A percentile compares a stretch with the other conserved stretches of the same genome.
These are phyloP conservation scores for Gnathonemus echidnorhynchus DNA, from an alignment of 2,113 vertebrate genomes.

Conservation along the genomic window DNA sequence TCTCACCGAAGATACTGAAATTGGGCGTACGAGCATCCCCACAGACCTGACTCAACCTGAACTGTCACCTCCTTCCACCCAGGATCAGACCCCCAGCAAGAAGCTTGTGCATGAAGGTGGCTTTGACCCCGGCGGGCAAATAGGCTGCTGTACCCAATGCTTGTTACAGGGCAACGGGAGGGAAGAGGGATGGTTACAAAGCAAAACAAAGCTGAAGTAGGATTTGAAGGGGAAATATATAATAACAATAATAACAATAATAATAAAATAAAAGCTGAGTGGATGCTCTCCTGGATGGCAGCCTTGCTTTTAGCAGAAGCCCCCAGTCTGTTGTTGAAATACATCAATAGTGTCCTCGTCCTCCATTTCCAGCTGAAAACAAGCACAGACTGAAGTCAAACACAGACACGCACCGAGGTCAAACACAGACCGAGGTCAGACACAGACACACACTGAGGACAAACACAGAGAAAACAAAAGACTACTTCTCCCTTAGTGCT, in stretches of 20 bases:
- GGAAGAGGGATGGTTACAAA: background rate
- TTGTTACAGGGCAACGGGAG: background rate
- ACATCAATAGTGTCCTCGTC: slow-evolving; percentile 70
- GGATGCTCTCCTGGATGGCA: slow-evolving; percentile 33
- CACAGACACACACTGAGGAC: background rate
- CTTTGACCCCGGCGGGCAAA: background rate
- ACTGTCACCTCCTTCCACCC: background rate
- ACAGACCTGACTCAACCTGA: background rate
- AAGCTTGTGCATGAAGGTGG: background rate
- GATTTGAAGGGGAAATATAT: slow-evolving; percentile 27
- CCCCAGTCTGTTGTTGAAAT: slow-evolving; percentile 69
- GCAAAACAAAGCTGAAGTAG: slow-evolving; percentile 20
- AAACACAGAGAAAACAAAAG: background rate
- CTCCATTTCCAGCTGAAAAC: slow-evolving; percentile 64
- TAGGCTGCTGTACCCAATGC: background rate
- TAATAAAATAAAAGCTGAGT: slow-evolving; percentile 26
- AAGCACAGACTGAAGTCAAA: slow-evolving; percentile 11
- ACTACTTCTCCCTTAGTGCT: background rate
- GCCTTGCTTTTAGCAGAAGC: slow-evolving; percentile 42
- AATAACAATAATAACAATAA: background rate
- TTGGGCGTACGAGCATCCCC: background rate
- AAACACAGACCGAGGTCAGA: background rate
- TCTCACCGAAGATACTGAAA: background rate
- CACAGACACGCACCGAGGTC: background rate
- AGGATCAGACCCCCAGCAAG: background rate